Evolutionary conservation across 2,888 invertebrate species (phyloP).

Genomic region (Operophtera brumata): DNA sequence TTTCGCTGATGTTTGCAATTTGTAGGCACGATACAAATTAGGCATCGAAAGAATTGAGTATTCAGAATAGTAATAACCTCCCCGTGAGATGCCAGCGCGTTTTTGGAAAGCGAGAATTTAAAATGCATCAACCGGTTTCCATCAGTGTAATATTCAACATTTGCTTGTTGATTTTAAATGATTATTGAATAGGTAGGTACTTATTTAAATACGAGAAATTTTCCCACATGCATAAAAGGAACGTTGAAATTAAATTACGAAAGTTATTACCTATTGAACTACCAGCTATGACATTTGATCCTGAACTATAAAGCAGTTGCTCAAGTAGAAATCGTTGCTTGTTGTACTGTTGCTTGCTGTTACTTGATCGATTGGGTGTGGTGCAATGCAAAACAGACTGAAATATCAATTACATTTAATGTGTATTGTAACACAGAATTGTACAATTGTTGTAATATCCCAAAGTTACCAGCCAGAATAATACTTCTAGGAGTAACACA

Average conservation of each 20-base stretch:
- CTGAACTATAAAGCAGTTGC: constrained; percentile 33
- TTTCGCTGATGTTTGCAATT: too few relatives aligned
- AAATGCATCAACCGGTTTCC: constrained; percentile 9
- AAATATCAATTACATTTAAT: constrained; percentile 9
- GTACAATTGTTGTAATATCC: too few relatives aligned
- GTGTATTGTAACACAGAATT: neutral
- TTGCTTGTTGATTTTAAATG: neutral
- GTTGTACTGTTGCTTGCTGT: constrained; percentile 25
- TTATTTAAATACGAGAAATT: constrained; percentile 3
- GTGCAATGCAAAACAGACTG: constrained; percentile 21
- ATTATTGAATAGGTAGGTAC: neutral
- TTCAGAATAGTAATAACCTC: neutral
- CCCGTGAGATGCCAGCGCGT: neutral
- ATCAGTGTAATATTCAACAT: neutral
- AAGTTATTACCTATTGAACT: constrained; percentile 7
- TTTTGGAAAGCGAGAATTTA: constrained; percentile 7
- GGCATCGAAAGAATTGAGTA: too few relatives aligned
- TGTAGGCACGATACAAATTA: too few relatives aligned
- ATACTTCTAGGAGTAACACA: too few relatives aligned
- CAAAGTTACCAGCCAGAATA: too few relatives aligned
- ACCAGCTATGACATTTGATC: constrained; percentile 38
- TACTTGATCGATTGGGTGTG: constrained; percentile 34
- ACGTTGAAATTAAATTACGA: constrained; percentile 11
- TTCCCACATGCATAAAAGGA: neutral
- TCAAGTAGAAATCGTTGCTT: constrained; percentile 37